These are phyloP conservation scores for Zaprionus davidi DNA, from an alignment of 1,140 invertebrate genomes.

Conservation along the genomic window DNA sequence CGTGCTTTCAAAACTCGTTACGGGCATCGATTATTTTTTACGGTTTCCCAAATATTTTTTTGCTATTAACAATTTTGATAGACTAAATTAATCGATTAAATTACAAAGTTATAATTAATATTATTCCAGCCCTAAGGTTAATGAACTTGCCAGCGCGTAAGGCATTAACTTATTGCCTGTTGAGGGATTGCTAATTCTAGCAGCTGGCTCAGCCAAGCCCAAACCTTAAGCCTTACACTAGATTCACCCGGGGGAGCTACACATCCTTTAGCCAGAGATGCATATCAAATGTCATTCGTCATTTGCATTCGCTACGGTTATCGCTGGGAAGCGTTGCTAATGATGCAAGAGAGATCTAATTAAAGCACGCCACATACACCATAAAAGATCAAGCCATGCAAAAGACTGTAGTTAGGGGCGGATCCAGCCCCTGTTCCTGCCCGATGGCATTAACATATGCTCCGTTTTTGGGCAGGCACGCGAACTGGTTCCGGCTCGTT, in stretches of 20 bases:
- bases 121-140: neutral
- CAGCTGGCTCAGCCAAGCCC: constrained; percentile 1
- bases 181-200: constrained; percentile 5
- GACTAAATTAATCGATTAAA: constrained; percentile 12
- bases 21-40: neutral
- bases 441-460: constrained; percentile 62
- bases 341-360: constrained; percentile 40
- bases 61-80: neutral
- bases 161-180: constrained; percentile 4
- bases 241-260: neutral
- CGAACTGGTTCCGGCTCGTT: constrained; percentile 56
- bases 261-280: constrained; percentile 41
- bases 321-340: constrained; percentile 66
- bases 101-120: neutral
- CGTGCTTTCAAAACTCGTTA: neutral
- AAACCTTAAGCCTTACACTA: constrained; percentile 1
- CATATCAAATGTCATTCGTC: constrained; percentile 66
- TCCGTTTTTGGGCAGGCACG: constrained; percentile 40
- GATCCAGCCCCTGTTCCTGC: constrained; percentile 31
- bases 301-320: constrained; percentile 69
- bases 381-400: constrained; percentile 40
- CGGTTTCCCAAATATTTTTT: neutral
- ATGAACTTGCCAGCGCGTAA: constrained; percentile 15
- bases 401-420: constrained; percentile 16
- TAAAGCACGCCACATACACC: constrained; percentile 10